Conservation (phyloP, 2,113 vertebrate genomes). For the Aegithalos caudatus region DNA sequence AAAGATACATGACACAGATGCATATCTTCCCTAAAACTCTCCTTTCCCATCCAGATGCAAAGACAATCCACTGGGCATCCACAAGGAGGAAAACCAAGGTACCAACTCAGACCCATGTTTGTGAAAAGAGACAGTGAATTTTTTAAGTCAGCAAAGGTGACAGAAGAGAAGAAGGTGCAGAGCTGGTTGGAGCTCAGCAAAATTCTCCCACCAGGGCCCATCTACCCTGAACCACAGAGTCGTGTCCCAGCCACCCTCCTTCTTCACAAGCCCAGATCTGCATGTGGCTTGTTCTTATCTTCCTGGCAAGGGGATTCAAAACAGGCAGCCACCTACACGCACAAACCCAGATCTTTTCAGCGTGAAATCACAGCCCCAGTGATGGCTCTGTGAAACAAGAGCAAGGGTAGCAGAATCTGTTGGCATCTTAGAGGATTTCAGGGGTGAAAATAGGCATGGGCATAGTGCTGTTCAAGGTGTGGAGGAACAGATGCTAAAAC, state of each 20-base stretch:
- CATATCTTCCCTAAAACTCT: background rate
- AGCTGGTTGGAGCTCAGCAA: background rate
- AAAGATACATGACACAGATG: background rate
- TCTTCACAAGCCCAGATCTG: background rate
- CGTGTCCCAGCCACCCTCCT: background rate
- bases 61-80: background rate
- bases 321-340: background rate
- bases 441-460: background rate
- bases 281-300: background rate
- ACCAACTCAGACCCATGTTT: background rate
- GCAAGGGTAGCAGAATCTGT: background rate
- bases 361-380: background rate
- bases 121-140: background rate
- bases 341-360: background rate
- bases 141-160: background rate
- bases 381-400: background rate
- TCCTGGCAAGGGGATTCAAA: conserved; percentile 20
- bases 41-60: background rate
- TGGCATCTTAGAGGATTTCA: background rate
- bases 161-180: background rate
- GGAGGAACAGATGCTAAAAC: background rate
- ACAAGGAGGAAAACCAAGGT: background rate
- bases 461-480: background rate
- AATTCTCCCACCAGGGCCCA: background rate
- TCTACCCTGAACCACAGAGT: background rate